Percentiles rank a stretch among this genome's conserved stretches.
Evolutionary conservation across 2,797 vertebrate genomes (phyloP).

Genomic region (Hipposideros larvatus): DNA sequence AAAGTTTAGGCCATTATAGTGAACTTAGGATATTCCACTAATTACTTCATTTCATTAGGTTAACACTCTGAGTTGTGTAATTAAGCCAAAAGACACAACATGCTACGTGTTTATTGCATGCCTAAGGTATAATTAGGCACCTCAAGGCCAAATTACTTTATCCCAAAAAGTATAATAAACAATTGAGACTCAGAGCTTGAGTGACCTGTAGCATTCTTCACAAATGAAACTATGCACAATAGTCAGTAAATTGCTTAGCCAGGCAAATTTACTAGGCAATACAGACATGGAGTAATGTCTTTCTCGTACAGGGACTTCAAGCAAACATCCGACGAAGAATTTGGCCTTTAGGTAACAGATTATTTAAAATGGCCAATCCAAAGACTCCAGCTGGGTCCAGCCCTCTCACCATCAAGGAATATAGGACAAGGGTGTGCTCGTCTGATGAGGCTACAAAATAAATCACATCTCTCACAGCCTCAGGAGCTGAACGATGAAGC

Average conservation of each 20-base stretch:
- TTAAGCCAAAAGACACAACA: slow-evolving; percentile 64
- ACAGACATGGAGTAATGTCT: background rate
- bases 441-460: background rate
- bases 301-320: slow-evolving; percentile 40
- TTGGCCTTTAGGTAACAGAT: slow-evolving; percentile 46
- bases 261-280: background rate
- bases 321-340: background rate
- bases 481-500: background rate
- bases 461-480: background rate
- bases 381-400: slow-evolving; percentile 56
- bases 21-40: background rate
- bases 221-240: background rate
- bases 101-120: background rate
- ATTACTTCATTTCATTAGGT: slow-evolving; percentile 59
- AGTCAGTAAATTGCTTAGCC: background rate
- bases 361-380: slow-evolving; percentile 43
- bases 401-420: background rate
- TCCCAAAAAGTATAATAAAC: background rate
- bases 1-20: slow-evolving; percentile 63
- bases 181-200: background rate
- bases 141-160: slow-evolving; percentile 60
- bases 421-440: background rate
- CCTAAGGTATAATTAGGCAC: slow-evolving; percentile 57
- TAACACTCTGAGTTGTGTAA: slow-evolving; percentile 44
- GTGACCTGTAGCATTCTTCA: background rate